Conservation (phyloP, 2,797 vertebrate species). For the Myripristis murdjan region DNA sequence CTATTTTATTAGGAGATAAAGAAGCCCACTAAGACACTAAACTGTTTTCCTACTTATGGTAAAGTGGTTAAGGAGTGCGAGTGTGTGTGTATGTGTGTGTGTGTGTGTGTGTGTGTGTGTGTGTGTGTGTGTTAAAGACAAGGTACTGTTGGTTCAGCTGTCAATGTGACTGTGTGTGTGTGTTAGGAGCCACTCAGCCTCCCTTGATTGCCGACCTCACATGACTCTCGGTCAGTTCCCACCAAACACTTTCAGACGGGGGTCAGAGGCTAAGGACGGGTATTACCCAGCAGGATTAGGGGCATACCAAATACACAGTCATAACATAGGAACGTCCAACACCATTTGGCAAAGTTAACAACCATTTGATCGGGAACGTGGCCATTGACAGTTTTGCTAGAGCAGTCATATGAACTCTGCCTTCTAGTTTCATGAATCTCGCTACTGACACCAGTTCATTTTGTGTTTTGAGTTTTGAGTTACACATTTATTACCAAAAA, state of each 20-base stretch:
- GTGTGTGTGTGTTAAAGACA: constrained; percentile 60
- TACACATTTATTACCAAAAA: too few species aligned
- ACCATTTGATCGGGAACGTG: constrained; percentile 3
- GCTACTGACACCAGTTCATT: neutral
- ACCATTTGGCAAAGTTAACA: constrained; percentile 54
- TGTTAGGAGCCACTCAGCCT: constrained; percentile 55
- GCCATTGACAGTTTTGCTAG: neutral
- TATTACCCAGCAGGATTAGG: constrained; percentile 68
- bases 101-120: constrained; percentile 41
- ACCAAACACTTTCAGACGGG: constrained; percentile 65
- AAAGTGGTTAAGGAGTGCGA: constrained; percentile 71
- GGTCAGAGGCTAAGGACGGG: constrained; percentile 76
- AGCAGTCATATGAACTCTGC: neutral
- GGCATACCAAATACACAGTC: constrained; percentile 69
- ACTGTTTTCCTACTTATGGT: constrained; percentile 73
- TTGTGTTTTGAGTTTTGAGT: neutral
- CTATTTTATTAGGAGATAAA: constrained; percentile 56
- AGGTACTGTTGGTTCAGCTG: constrained; percentile 78
- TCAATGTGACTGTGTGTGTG: constrained; percentile 49
- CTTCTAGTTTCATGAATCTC: neutral
- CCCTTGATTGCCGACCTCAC: constrained; percentile 74
- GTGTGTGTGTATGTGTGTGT: constrained; percentile 45
- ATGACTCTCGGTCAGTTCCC: constrained; percentile 72
- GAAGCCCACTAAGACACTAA: constrained; percentile 59
- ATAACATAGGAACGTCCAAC: constrained; percentile 60